Conservation (phyloP, 2,797 vertebrate species). For the Tolypeutes matacus region DNA sequence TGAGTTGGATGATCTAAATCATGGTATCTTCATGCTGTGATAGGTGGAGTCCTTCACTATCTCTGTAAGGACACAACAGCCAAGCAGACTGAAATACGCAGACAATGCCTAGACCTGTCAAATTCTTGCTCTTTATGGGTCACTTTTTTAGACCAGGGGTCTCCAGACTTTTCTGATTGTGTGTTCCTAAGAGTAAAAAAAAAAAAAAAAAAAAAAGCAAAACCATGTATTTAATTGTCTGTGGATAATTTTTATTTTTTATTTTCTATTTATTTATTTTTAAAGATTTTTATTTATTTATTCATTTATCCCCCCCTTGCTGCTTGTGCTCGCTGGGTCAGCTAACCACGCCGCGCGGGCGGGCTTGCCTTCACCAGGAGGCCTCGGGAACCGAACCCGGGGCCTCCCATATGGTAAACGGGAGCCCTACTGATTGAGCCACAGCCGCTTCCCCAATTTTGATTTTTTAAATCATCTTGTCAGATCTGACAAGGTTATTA, state of each 20-base stretch:
- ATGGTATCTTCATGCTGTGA: background rate
- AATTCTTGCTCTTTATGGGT: background rate
- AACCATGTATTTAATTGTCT: conserved; percentile 2
- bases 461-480: conserved; percentile 15
- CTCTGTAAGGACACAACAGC: background rate
- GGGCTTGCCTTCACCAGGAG: no score
- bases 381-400: no score
- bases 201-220: background rate
- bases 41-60: background rate
- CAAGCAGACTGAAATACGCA: background rate
- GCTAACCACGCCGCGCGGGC: no score
- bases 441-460: no score
- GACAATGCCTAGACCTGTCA: background rate
- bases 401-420: no score
- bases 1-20: background rate
- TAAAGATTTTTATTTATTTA: no score
- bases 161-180: background rate
- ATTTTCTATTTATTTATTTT: no score
- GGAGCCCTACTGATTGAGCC: no score
- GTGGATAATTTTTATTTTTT: conserved; percentile 20
- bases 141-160: background rate
- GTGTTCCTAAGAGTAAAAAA: background rate
- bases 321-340: no score
- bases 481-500: background rate
- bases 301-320: no score